These are phyloP conservation scores for Brachypterus glaber DNA, from an alignment of 2,888 invertebrate species.

Conservation along the genomic window DNA sequence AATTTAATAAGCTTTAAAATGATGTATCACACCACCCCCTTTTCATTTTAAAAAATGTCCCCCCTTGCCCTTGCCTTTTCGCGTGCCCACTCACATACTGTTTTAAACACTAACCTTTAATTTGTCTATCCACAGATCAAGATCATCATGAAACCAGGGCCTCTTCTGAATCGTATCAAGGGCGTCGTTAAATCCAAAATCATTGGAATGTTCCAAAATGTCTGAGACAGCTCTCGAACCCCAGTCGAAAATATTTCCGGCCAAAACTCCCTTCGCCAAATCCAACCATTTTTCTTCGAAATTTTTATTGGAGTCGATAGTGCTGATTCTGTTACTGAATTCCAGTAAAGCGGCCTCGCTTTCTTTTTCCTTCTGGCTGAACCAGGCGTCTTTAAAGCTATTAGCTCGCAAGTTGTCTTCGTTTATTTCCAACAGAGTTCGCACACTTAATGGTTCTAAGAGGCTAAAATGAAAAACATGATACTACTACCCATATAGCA, in stretches of 20 bases:
- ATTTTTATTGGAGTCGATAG: constrained; percentile 59
- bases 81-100: no score
- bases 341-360: constrained; percentile 69
- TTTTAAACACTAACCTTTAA: constrained; percentile 44
- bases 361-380: constrained; percentile 77
- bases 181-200: constrained; percentile 77
- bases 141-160: constrained; percentile 85
- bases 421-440: constrained; percentile 83
- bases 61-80: no score
- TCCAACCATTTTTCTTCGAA: constrained; percentile 53
- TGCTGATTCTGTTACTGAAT: constrained; percentile 56
- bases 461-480: constrained; percentile 17
- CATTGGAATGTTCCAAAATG: constrained; percentile 61
- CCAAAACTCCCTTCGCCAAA: constrained; percentile 56
- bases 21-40: no score
- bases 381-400: constrained; percentile 85
- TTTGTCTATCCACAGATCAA: constrained; percentile 73
- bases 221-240: constrained; percentile 85
- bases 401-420: constrained; percentile 85
- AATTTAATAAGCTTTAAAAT: no score
- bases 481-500: background rate
- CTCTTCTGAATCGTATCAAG: constrained; percentile 72
- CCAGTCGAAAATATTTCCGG: constrained; percentile 96
- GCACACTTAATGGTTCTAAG: constrained; percentile 71
- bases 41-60: no score